Percentiles rank a stretch among this genome's conserved stretches.
Conservation (phyloP, 2,888 invertebrate genomes). For the Drosophila yooni region DNA sequence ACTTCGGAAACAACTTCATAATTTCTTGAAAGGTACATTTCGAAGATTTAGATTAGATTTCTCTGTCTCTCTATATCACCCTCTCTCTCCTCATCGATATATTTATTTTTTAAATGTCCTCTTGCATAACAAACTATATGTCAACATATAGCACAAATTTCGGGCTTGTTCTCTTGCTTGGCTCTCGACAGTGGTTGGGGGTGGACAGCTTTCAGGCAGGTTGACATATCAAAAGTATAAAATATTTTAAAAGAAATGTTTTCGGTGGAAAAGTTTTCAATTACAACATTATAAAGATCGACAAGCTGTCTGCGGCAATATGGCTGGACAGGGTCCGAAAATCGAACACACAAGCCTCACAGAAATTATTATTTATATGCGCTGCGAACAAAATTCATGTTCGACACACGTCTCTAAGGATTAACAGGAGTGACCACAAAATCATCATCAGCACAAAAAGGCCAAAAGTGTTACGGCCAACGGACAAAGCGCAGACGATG, state of each 20-base stretch:
- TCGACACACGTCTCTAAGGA: conserved; percentile 84
- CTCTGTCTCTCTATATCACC: background rate
- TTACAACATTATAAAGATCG: conserved; percentile 85
- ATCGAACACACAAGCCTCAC: conserved; percentile 16
- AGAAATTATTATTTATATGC: conserved; percentile 83
- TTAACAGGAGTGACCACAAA: conserved; percentile 84
- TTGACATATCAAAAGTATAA: conserved; percentile 79
- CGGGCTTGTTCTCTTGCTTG: conserved; percentile 40
- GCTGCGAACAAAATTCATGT: conserved; percentile 82
- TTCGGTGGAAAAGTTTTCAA: conserved; percentile 79
- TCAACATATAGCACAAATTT: conserved; percentile 44
- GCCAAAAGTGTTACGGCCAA: conserved; percentile 56
- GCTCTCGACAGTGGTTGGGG: conserved; percentile 15
- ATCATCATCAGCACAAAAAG: conserved; percentile 80
- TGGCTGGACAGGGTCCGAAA: conserved; percentile 54
- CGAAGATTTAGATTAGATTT: background rate
- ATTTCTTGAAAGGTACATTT: background rate
- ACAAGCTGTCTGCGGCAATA: conserved; percentile 84
- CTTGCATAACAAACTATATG: conserved; percentile 37
- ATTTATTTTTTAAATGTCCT: conserved; percentile 12
- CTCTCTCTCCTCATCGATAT: background rate
- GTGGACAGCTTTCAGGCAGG: conserved; percentile 72
- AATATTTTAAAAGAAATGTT: conserved; percentile 78
- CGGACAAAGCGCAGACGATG: conserved; percentile 46
- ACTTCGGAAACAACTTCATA: background rate